phyloP scores from a whole-genome alignment of 2,888 invertebrate species.

The Chirona hameri region DNA sequence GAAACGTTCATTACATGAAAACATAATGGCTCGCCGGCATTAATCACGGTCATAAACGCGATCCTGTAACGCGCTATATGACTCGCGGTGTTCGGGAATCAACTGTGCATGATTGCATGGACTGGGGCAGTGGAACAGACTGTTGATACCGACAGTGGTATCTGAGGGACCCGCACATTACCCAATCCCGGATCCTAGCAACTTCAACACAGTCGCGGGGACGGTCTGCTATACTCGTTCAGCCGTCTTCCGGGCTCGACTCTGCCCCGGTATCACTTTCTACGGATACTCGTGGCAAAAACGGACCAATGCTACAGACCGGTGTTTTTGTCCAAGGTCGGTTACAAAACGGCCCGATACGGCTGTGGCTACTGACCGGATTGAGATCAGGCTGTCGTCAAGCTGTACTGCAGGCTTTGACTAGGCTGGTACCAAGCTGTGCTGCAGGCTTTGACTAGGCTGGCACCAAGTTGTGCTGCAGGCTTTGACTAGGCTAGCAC shows the following conservation, averaged over 20 bases:
- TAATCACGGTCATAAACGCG: not conserved
- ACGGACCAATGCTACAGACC: not conserved
- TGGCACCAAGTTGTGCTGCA: no score
- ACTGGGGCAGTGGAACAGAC: no score
- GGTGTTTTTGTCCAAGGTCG: not conserved
- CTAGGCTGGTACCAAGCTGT: not conserved
- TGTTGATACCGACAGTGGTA: no score
- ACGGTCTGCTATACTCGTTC: not conserved
- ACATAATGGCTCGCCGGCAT: not conserved
- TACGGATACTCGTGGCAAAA: not conserved
- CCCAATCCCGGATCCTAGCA: no score
- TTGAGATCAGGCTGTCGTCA: no score
- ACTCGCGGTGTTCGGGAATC: not conserved
- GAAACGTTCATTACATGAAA: not conserved
- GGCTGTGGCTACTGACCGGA: no score
- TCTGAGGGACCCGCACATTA: no score
- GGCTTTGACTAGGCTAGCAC: no score
- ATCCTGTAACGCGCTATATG: not conserved
- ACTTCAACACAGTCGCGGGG: no score
- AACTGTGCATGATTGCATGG: no score
- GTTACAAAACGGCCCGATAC: not conserved
- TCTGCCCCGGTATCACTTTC: not conserved
- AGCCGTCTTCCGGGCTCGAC: not conserved
- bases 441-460: not conserved
- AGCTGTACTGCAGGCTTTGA: not conserved